A percentile compares a stretch with the other conserved stretches of the same genome.
Conservation (phyloP, 2,888 invertebrate species). For the Eupithecia vulgata region DNA sequence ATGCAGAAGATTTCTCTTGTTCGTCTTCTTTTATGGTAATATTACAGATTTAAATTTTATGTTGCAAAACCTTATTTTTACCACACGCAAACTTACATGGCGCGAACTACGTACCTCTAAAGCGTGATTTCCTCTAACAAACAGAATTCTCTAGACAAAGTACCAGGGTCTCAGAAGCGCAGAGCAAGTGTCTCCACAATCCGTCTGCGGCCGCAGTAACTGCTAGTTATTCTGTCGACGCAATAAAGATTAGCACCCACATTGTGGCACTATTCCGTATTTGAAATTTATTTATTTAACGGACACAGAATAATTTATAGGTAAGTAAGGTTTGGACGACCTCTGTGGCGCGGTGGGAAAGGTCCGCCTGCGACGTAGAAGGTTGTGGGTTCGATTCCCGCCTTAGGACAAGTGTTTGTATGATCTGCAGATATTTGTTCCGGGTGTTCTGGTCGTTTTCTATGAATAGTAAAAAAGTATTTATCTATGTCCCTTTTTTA, state of each 20-base stretch:
- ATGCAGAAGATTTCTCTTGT: too few species aligned
- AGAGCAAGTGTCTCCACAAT: slow-evolving; percentile 53
- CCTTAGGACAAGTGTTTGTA: too few species aligned
- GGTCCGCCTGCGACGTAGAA: too few species aligned
- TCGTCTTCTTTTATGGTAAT: too few species aligned
- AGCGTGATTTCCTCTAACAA: neutral
- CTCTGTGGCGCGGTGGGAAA: too few species aligned
- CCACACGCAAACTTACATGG: neutral
- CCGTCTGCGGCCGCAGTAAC: slow-evolving; percentile 54
- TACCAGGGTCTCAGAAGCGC: slow-evolving; percentile 52
- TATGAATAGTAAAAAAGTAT: too few species aligned
- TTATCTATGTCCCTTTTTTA: too few species aligned
- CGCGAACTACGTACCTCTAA: neutral
- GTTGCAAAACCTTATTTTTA: neutral
- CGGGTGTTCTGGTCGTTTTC: too few species aligned
- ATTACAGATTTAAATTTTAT: neutral
- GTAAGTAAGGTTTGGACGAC: too few species aligned
- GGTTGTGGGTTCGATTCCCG: too few species aligned
- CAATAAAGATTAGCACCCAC: slow-evolving; percentile 58
- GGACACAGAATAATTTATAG: slow-evolving; percentile 5
- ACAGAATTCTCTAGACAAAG: slow-evolving; percentile 27
- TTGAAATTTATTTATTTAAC: slow-evolving; percentile 8
- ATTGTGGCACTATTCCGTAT: slow-evolving; percentile 12
- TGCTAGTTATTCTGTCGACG: slow-evolving; percentile 35
- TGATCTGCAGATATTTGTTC: too few species aligned